These are phyloP conservation scores for Onychostruthus taczanowskii DNA, from an alignment of 2,113 vertebrate species.

Conservation along the genomic window DNA sequence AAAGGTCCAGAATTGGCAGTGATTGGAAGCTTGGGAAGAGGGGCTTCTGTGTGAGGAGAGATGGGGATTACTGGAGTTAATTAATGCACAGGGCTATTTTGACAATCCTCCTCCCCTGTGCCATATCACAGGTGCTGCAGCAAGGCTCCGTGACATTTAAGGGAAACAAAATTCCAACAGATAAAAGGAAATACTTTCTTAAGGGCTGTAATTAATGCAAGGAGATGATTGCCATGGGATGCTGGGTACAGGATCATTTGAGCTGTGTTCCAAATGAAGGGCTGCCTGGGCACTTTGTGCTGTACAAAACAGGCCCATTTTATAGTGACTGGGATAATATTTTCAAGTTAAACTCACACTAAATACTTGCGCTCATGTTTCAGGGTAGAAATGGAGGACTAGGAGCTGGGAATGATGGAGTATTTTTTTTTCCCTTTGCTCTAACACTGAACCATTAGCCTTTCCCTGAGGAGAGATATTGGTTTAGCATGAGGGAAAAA, in stretches of 20 bases:
- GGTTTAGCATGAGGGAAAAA: not conserved
- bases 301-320: not conserved
- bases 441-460: not conserved
- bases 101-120: not conserved
- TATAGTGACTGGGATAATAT: not conserved
- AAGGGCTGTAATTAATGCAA: conserved; percentile 31
- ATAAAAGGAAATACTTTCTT: conserved; percentile 32
- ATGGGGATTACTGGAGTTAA: not conserved
- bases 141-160: not conserved
- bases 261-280: not conserved
- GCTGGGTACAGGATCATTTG: not conserved
- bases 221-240: not conserved
- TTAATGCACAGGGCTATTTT: not conserved
- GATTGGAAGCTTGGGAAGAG: not conserved
- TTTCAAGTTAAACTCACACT: not conserved
- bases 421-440: not conserved
- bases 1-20: not conserved
- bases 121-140: not conserved
- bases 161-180: not conserved
- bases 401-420: not conserved
- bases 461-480: conserved; percentile 6
- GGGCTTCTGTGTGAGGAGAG: not conserved
- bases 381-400: not conserved
- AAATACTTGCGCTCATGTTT: not conserved
- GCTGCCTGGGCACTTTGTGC: not conserved